Percentiles rank a stretch among this genome's conserved stretches.
phyloP scores from a whole-genome alignment of 2,888 invertebrate genomes.

The Leucania comma region DNA sequence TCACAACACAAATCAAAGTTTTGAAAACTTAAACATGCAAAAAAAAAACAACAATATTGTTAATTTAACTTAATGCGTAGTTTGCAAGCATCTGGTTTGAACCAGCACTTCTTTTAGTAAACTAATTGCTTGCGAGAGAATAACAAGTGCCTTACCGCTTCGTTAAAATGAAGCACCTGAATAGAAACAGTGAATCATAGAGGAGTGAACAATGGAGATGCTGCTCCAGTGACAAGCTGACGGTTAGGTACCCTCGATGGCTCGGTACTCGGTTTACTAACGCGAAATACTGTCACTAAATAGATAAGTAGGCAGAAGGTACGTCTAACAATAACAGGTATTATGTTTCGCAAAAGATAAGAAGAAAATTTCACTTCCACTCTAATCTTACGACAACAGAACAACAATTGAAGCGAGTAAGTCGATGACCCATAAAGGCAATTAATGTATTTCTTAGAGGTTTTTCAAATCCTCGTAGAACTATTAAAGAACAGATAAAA shows the following conservation, averaged over 20 bases:
- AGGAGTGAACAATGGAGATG: constrained; percentile 20
- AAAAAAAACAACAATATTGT: too few relatives aligned
- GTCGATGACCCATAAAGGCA: neutral
- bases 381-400: neutral
- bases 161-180: constrained; percentile 44
- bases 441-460: too few relatives aligned
- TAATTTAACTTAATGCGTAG: neutral
- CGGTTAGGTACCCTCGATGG: neutral
- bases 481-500: too few relatives aligned
- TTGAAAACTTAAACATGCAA: too few relatives aligned
- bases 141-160: constrained; percentile 34
- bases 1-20: too few relatives aligned
- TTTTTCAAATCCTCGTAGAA: too few relatives aligned
- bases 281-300: neutral
- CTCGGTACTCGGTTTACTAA: neutral
- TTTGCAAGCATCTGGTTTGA: neutral
- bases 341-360: neutral
- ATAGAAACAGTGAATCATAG: constrained; percentile 22
- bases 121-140: constrained; percentile 36
- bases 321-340: too few relatives aligned
- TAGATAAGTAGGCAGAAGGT: neutral
- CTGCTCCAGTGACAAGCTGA: constrained; percentile 12
- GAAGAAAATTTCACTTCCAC: neutral
- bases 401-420: neutral
- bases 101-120: constrained; percentile 20